A percentile compares a stretch with the other conserved stretches of the same genome.
Conservation (phyloP, 2,888 invertebrate species). For the Hypsopygia costalis region DNA sequence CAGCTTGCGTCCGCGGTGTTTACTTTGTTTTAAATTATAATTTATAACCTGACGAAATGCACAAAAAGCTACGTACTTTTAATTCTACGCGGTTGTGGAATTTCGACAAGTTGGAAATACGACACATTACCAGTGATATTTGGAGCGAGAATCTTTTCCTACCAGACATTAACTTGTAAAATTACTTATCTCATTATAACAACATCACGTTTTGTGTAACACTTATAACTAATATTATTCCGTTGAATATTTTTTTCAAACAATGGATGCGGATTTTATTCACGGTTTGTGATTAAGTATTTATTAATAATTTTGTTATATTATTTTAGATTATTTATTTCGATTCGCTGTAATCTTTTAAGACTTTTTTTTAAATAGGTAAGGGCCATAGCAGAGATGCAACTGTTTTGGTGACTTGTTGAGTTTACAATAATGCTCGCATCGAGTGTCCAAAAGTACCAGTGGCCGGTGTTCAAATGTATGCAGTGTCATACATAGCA, state of each 20-base stretch:
- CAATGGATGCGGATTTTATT: conserved; percentile 21
- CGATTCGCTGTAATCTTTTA: no score
- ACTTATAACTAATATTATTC: conserved; percentile 18
- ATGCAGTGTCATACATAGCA: no score
- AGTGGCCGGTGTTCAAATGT: no score
- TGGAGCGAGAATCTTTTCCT: conserved; percentile 43
- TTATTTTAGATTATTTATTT: no score
- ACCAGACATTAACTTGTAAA: conserved; percentile 18
- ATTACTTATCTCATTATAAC: conserved; percentile 18
- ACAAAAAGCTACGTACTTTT: neutral
- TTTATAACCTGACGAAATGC: neutral
- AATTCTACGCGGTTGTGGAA: no score
- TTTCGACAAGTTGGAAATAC: neutral
- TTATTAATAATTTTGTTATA: neutral
- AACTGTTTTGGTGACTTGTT: no score
- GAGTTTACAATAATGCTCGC: no score
- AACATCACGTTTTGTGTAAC: conserved; percentile 25
- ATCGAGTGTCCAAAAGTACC: no score
- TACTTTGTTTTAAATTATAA: neutral
- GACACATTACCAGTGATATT: conserved; percentile 26
- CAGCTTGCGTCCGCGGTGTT: neutral
- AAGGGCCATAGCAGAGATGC: no score
- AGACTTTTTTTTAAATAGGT: no score
- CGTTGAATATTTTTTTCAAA: conserved; percentile 18
- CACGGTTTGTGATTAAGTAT: conserved; percentile 14